Base-by-base conservation (phyloP, 2,113 vertebrate genomes). In the Ceyx margarethae region DNA sequence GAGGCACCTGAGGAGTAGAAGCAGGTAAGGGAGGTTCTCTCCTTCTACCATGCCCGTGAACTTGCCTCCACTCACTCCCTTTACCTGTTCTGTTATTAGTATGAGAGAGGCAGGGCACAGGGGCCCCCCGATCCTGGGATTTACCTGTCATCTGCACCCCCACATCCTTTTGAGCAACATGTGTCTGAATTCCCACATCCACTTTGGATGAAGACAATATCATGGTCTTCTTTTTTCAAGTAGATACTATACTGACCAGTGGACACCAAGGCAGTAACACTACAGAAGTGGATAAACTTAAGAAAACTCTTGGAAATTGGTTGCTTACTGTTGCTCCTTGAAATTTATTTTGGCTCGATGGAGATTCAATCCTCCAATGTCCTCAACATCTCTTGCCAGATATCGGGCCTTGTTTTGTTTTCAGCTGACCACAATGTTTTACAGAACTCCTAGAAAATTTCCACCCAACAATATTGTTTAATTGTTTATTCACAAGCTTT, bases 271-370 rank as follows among this genome's bases (percentile, higher is more conserved):
- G 61, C 15, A 84, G 35, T 57, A 81, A 87, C 64, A 56, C 35
- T 33, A 73, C 48, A 62, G 19, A 69, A 90, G 53, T 72, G 19
- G 35, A 65, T 92, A 87, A 91, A 62, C 48, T 80, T 37, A 82
- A 77, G 68, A 48, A 85, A 94, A 53, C 4, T 51, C 21, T 40
- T 91, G 69, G 33, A 85, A 20, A 23, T 33, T 77, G 56, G 42
- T 80, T 62, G 78, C 35, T 65, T 95, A 37, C 20, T 95, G 15
- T 50, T 81, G 40, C 12, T 85, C 43, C 57, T 78, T 73, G 50
- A 43, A 67, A 91, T 93, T 90, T 95, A 20, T 71, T 95, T 93
- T 93, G 79, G 85, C 82, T 94, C 48, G 69, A 31, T 8, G 42
- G 26, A 35, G 31, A n/a, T 67, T 92, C 42, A 87, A 7, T 61